phyloP scores from a whole-genome alignment of 2,888 invertebrate species.

The Apamea crenata region DNA sequence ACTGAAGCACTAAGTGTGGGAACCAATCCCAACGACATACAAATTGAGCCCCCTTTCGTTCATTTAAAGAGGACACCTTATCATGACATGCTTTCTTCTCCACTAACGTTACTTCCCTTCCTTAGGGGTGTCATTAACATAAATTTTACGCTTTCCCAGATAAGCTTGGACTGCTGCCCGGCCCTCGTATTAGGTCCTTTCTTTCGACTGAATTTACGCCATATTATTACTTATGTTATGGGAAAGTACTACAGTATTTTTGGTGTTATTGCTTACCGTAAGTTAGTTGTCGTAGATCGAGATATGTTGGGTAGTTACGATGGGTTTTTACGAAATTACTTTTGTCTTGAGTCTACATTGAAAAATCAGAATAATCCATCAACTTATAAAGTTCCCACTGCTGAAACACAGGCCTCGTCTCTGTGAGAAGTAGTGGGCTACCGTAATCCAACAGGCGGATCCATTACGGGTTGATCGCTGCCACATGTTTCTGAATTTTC shows the following conservation, averaged over 20 bases:
- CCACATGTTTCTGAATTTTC: too few species aligned
- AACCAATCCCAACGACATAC: not conserved
- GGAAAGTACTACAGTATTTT: slow-evolving; percentile 71
- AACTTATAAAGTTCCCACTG: not conserved
- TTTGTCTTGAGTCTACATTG: not conserved
- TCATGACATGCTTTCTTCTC: slow-evolving; percentile 78
- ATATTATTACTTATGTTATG: slow-evolving; percentile 78
- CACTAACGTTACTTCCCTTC: slow-evolving; percentile 81
- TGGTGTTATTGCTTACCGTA: slow-evolving; percentile 66
- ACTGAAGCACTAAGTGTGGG: not conserved
- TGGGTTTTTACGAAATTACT: not conserved
- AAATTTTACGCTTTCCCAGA: slow-evolving; percentile 85
- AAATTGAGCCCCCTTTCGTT: slow-evolving; percentile 69
- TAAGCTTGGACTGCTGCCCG: slow-evolving; percentile 83
- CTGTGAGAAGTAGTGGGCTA: not conserved
- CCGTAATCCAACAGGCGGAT: not conserved
- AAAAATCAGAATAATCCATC: not conserved
- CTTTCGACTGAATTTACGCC: slow-evolving; percentile 77
- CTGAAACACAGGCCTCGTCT: too few species aligned
- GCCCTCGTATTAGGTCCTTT: slow-evolving; percentile 80
- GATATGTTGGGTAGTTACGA: slow-evolving; percentile 16
- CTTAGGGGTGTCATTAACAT: slow-evolving; percentile 84
- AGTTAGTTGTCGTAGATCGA: slow-evolving; percentile 50
- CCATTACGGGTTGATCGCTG: not conserved
- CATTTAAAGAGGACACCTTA: slow-evolving; percentile 83